These are phyloP conservation scores for Darevskia nairensis DNA, from an alignment of 2,797 vertebrate species.

Conservation along the genomic window DNA sequence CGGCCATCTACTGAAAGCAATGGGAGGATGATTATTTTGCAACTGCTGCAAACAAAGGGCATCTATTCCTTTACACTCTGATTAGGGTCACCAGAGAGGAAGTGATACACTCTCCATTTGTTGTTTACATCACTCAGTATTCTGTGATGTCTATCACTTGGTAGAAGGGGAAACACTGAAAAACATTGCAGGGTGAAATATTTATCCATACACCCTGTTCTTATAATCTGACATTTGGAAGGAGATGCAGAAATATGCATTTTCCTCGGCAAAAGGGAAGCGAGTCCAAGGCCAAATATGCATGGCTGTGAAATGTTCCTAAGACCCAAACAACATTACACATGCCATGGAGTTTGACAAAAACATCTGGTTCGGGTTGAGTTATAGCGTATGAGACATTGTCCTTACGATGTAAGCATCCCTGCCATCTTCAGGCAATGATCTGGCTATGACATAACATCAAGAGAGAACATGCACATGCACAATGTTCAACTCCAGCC, in stretches of 20 bases:
- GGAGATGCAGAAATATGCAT: neutral
- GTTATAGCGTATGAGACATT: neutral
- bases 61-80: neutral
- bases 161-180: neutral
- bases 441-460: neutral
- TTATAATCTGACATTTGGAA: neutral
- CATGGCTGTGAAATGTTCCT: neutral
- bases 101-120: neutral
- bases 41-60: neutral
- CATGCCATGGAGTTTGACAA: neutral
- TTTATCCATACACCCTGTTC: neutral
- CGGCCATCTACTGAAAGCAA: neutral
- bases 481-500: neutral
- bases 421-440: too few relatives aligned
- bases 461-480: neutral
- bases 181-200: neutral
- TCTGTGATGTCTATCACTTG: neutral
- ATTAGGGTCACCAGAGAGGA: neutral
- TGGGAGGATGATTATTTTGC: neutral
- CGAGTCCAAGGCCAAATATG: neutral
- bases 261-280: neutral
- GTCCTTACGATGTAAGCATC: neutral
- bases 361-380: neutral
- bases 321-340: neutral
- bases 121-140: neutral